Conservation (phyloP, 2,888 invertebrate genomes). For the Stenurella melanura region DNA sequence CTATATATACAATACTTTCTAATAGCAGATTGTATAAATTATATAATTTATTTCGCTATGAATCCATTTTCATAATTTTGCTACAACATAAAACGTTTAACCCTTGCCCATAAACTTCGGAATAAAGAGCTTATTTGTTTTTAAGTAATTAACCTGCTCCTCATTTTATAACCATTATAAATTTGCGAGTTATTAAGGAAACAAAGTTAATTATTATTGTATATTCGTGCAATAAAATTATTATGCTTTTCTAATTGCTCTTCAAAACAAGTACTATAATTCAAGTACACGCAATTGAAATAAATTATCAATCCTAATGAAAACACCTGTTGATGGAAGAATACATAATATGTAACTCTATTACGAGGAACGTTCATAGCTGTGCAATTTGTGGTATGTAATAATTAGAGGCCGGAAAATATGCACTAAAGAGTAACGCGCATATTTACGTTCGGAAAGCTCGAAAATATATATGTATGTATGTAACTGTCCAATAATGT, state of each 20-base stretch:
- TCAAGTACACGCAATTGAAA: slow-evolving; percentile 43
- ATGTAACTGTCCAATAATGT: too few relatives aligned
- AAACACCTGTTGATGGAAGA: slow-evolving; percentile 57
- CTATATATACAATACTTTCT: too few relatives aligned
- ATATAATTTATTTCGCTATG: not conserved
- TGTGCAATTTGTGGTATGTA: not conserved
- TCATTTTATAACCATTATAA: slow-evolving; percentile 27
- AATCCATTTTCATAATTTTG: slow-evolving; percentile 6
- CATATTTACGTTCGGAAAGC: too few relatives aligned
- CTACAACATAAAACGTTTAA: slow-evolving; percentile 11
- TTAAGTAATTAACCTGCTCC: slow-evolving; percentile 17
- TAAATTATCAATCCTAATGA: slow-evolving; percentile 53
- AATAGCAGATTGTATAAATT: too few relatives aligned
- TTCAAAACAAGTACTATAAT: slow-evolving; percentile 37
- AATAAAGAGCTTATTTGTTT: slow-evolving; percentile 16
- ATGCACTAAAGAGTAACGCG: too few relatives aligned
- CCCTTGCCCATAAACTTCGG: not conserved
- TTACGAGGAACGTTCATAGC: not conserved
- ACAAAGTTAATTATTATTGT: slow-evolving; percentile 47
- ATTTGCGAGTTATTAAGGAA: slow-evolving; percentile 47
- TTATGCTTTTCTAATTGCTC: slow-evolving; percentile 34
- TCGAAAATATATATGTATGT: too few relatives aligned
- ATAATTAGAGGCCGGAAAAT: not conserved
- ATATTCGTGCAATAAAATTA: slow-evolving; percentile 33
- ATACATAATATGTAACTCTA: slow-evolving; percentile 30